A percentile compares a stretch with the other conserved stretches of the same genome.
Evolutionary conservation across 2,888 invertebrate species (phyloP).

Genomic region (Itoplectis maculator): DNA sequence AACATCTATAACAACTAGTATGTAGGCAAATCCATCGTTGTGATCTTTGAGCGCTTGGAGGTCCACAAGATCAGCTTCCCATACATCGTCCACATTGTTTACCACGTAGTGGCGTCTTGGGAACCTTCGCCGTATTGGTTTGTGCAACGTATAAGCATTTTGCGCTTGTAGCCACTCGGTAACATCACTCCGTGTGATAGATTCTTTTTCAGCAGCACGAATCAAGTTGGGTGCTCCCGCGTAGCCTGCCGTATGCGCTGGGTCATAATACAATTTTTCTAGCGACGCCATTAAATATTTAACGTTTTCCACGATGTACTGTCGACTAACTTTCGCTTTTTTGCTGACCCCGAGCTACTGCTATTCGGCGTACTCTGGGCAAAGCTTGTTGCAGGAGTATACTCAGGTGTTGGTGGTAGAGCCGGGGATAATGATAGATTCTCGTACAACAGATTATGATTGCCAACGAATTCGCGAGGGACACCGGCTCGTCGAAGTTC

Average conservation of each 20-base stretch:
- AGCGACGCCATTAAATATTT: not conserved
- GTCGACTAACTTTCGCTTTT: not conserved
- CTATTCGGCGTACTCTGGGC: too few relatives aligned
- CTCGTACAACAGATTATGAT: not conserved
- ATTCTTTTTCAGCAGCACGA: not conserved
- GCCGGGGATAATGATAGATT: too few relatives aligned
- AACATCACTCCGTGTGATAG: not conserved
- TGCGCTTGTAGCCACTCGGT: not conserved
- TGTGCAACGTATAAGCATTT: slow-evolving; percentile 15
- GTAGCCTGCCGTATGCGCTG: slow-evolving; percentile 58
- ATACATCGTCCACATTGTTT: not conserved
- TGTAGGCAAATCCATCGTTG: slow-evolving; percentile 16
- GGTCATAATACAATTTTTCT: slow-evolving; percentile 54
- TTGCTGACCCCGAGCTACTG: not conserved
- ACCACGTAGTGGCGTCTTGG: slow-evolving; percentile 1
- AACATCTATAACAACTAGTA: slow-evolving; percentile 24
- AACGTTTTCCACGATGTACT: not conserved
- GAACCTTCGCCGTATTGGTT: slow-evolving; percentile 13
- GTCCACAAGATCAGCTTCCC: not conserved
- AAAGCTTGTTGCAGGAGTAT: too few relatives aligned
- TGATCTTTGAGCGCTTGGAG: slow-evolving; percentile 16
- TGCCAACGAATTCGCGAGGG: slow-evolving; percentile 38
- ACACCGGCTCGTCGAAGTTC: not conserved
- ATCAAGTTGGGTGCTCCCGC: slow-evolving; percentile 16
- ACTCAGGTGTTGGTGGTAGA: too few relatives aligned